Evolutionary conservation across 2,113 vertebrate species (phyloP).

Genomic region (Nyctereutes procyonoides): DNA sequence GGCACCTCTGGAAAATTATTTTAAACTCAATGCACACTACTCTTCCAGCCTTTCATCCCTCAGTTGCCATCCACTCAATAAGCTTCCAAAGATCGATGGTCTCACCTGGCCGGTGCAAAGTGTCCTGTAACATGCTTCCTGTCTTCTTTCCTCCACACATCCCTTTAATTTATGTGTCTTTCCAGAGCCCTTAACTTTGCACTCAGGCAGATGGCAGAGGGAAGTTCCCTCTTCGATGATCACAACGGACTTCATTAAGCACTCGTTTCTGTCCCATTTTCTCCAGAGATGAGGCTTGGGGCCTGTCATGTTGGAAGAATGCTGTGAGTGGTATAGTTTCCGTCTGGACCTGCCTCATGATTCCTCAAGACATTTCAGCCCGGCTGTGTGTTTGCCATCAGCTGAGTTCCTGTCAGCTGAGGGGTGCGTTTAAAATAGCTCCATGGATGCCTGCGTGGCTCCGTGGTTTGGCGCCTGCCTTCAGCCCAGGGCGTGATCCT

Average conservation of each 20-base stretch:
- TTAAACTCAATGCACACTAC: background rate
- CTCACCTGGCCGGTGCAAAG: background rate
- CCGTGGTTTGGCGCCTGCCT: too few relatives aligned
- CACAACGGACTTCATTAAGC: constrained; percentile 54
- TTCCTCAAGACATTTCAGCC: constrained; percentile 15
- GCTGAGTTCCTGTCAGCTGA: constrained; percentile 42
- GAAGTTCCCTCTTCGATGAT: constrained; percentile 37
- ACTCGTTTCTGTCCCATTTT: constrained; percentile 65
- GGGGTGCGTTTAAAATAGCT: constrained; percentile 14
- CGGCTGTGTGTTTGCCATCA: background rate
- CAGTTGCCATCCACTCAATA: background rate
- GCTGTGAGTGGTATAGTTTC: constrained; percentile 37
- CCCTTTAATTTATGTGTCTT: constrained; percentile 26
- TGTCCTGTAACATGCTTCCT: background rate
- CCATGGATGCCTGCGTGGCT: background rate
- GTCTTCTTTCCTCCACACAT: background rate
- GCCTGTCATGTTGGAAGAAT: constrained; percentile 38
- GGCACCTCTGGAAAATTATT: background rate
- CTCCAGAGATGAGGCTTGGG: constrained; percentile 25
- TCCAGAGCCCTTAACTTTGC: background rate
- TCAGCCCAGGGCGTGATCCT: too few relatives aligned
- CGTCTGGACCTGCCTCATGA: background rate
- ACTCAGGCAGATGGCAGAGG: background rate
- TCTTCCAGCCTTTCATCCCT: background rate
- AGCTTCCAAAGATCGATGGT: background rate